Evolutionary conservation across 2,888 invertebrate species (phyloP), one percentile per base, ranked within the genome.

Genomic region (Heliconius erato): DNA sequence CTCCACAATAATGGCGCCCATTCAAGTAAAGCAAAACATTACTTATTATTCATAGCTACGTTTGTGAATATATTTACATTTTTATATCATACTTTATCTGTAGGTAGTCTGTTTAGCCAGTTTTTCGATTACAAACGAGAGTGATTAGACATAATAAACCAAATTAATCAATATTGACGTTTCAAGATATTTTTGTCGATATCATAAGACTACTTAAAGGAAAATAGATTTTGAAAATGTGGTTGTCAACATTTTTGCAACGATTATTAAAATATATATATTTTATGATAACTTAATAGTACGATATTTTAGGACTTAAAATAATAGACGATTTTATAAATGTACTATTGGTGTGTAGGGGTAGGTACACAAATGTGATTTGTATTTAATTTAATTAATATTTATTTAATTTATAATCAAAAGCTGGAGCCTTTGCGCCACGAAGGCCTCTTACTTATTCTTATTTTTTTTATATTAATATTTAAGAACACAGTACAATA

Each of bases 201-300:
- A 93, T 94, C 92, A 94, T 93, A 19, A 54, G 90, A 92, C 92
- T 94, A 92, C 92, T 94, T 91, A 92, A 91, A 91, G 88, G 89
- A 74, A 74, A 74, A 59, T 59, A n/a, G 6, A 23, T 32, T 32
- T 74, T 54, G 32, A 54, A 54, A 2, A 23, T 54, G 9, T 54
- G 23, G 54, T 7, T 19, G 23, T 19, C 23, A 9, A 54, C 6
- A 19, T 54, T 54, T 54, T 54, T 9, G 7, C 23, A 23, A 0
- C 3, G 7, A 54, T 3, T 54, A 54, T 7, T 23, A 19, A 54
- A 19, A 54, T 19, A 19, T 6, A 54, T 19, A 40, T 40, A 40
- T 32, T 68, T 68, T 3, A 23, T 23, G 69, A 40, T 35, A 23
- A 35, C 23, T 23, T n/a, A 69, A 35, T 69, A 69, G 35, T 23